Conservation (phyloP, 1,140 invertebrate genomes). For the Aporrectodea caliginosa region DNA sequence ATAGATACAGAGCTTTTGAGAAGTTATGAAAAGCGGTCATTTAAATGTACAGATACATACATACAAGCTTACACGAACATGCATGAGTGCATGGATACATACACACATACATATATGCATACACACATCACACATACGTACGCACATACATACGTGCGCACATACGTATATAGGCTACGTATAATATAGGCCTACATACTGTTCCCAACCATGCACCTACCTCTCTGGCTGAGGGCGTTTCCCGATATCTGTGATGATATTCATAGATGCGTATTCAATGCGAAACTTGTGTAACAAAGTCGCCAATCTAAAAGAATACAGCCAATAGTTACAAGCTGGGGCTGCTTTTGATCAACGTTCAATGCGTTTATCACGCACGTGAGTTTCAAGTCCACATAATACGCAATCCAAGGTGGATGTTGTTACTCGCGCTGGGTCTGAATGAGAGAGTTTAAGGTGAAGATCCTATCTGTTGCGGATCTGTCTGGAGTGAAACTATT, state of each 20-base stretch:
- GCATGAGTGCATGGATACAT: too few species aligned
- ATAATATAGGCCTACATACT: too few species aligned
- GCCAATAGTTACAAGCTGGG: slow-evolving; percentile 31
- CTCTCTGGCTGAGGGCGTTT: slow-evolving; percentile 60
- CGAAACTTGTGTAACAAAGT: slow-evolving; percentile 90
- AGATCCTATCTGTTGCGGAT: too few species aligned
- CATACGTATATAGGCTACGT: too few species aligned
- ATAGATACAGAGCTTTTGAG: too few species aligned
- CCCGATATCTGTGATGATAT: slow-evolving; percentile 74
- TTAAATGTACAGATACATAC: too few species aligned
- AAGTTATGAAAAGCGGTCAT: too few species aligned
- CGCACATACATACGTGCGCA: too few species aligned
- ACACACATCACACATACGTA: too few species aligned
- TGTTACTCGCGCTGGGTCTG: not conserved
- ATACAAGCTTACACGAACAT: too few species aligned
- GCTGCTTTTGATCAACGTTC: slow-evolving; percentile 19
- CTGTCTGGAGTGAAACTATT: not conserved
- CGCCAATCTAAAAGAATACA: slow-evolving; percentile 74
- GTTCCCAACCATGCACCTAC: too few species aligned
- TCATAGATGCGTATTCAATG: slow-evolving; percentile 90
- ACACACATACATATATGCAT: too few species aligned
- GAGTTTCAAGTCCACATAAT: not conserved
- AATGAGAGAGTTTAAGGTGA: not conserved
- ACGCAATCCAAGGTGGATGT: not conserved
- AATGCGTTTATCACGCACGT: not conserved